Evolutionary conservation across 1,140 invertebrate species (phyloP).

Genomic region (Stenopsyche tienmushanensis): DNA sequence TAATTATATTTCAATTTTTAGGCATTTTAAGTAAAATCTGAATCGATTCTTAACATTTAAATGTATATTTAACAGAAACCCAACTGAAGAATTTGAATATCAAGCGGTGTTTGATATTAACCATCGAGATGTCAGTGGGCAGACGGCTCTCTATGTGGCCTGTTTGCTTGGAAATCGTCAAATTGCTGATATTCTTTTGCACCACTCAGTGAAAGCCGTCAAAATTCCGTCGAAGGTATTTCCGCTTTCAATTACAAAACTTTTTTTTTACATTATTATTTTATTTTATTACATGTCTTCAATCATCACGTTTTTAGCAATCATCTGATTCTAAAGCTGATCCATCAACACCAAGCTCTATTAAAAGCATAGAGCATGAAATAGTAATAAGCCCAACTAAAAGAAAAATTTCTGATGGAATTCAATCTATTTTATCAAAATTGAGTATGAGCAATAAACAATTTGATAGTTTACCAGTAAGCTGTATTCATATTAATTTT

Average conservation of each 20-base stretch:
- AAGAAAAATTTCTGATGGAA: slow-evolving; percentile 79
- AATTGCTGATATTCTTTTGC: slow-evolving; percentile 77
- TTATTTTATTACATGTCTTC: slow-evolving; percentile 13
- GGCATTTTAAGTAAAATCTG: slow-evolving; percentile 9
- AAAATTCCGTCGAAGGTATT: slow-evolving; percentile 33
- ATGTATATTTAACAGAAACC: slow-evolving; percentile 57
- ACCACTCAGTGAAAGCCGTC: slow-evolving; percentile 45
- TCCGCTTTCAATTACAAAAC: not conserved
- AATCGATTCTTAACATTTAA: not conserved
- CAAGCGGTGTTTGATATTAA: slow-evolving; percentile 88
- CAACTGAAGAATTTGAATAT: slow-evolving; percentile 77
- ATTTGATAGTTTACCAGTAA: slow-evolving; percentile 33
- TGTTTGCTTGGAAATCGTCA: slow-evolving; percentile 80
- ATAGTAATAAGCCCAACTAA: slow-evolving; percentile 63
- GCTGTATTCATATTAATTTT: no score
- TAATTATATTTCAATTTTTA: slow-evolving; percentile 50
- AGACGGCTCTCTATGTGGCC: slow-evolving; percentile 86
- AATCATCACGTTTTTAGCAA: slow-evolving; percentile 5
- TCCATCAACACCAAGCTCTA: slow-evolving; percentile 44
- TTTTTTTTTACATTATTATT: slow-evolving; percentile 1
- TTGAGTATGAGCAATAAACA: slow-evolving; percentile 53
- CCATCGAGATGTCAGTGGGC: slow-evolving; percentile 83
- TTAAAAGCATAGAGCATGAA: slow-evolving; percentile 44
- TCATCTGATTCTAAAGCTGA: slow-evolving; percentile 44
- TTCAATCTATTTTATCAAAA: slow-evolving; percentile 83